Conservation (phyloP, 2,797 vertebrate genomes). For the Neomorphus geoffroyi region DNA sequence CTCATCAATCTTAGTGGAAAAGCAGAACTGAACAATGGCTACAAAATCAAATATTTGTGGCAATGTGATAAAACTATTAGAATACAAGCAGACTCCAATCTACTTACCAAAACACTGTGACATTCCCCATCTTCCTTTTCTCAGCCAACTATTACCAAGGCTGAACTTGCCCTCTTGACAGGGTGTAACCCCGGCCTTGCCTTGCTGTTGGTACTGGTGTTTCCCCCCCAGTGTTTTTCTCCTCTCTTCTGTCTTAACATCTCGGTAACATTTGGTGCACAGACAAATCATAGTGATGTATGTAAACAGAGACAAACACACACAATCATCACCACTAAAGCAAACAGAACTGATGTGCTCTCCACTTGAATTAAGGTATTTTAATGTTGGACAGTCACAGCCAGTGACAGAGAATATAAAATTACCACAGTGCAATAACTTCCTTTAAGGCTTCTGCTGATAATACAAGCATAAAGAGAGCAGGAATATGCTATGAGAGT, state of each 20-base stretch:
- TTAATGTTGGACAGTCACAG: slow-evolving; percentile 3
- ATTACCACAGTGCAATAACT: slow-evolving; percentile 39
- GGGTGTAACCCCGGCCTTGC: neutral
- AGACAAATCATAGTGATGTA: neutral
- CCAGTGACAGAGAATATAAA: slow-evolving; percentile 43
- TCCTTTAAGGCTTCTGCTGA: slow-evolving; percentile 27
- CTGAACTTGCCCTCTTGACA: slow-evolving; percentile 5
- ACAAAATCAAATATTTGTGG: neutral
- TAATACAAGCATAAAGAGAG: neutral
- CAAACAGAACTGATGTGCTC: neutral
- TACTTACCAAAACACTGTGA: slow-evolving; percentile 9
- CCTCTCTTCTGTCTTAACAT: slow-evolving; percentile 13
- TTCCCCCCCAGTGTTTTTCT: neutral
- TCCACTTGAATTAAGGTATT: neutral
- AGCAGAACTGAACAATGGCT: neutral
- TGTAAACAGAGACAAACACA: slow-evolving; percentile 37
- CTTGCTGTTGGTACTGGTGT: neutral
- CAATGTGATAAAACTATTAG: neutral
- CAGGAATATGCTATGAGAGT: slow-evolving; percentile 6
- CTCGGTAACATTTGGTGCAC: slow-evolving; percentile 11
- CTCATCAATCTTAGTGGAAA: neutral
- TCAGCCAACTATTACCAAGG: slow-evolving; percentile 16
- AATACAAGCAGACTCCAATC: slow-evolving; percentile 1
- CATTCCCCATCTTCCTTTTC: neutral
- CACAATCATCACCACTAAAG: neutral